Evolutionary conservation across 2,113 vertebrate species (phyloP).

Genomic region (Pseudorasbora parva): DNA sequence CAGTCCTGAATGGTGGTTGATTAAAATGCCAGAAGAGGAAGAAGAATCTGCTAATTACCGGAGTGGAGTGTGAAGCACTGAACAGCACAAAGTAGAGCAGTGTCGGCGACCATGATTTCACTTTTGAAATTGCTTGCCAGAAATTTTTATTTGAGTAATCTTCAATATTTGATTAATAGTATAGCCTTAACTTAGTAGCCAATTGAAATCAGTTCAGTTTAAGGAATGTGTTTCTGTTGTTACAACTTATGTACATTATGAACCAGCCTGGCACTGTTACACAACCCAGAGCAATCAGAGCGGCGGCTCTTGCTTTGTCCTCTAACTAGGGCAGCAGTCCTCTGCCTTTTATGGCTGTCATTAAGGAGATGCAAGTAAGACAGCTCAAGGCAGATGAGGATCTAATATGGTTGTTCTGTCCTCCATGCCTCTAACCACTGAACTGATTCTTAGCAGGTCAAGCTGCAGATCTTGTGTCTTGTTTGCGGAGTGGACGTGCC

Average conservation of each 20-base stretch:
- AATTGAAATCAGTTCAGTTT: not conserved
- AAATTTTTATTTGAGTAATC: not conserved
- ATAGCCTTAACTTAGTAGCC: not conserved
- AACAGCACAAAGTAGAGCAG: not conserved
- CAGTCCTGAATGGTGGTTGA: not conserved
- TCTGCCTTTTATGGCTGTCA: slow-evolving; percentile 39
- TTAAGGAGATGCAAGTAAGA: slow-evolving; percentile 53
- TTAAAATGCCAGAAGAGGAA: not conserved
- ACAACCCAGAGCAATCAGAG: not conserved
- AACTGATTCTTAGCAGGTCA: slow-evolving; percentile 71
- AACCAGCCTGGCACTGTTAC: not conserved
- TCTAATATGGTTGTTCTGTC: slow-evolving; percentile 46
- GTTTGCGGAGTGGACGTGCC: slow-evolving; percentile 52
- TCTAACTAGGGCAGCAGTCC: slow-evolving; percentile 37
- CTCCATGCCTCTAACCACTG: slow-evolving; percentile 47
- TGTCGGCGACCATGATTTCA: not conserved
- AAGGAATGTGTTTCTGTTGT: not conserved
- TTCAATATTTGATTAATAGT: not conserved
- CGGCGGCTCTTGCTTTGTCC: slow-evolving; percentile 46
- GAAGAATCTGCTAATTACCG: not conserved
- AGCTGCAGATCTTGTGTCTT: slow-evolving; percentile 66
- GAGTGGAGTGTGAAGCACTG: not conserved
- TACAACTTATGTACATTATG: not conserved
- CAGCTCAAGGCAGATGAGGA: slow-evolving; percentile 50
- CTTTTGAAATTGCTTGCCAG: not conserved